Conservation (phyloP, 2,797 vertebrate genomes). For the Sebastolobus altivelis region DNA sequence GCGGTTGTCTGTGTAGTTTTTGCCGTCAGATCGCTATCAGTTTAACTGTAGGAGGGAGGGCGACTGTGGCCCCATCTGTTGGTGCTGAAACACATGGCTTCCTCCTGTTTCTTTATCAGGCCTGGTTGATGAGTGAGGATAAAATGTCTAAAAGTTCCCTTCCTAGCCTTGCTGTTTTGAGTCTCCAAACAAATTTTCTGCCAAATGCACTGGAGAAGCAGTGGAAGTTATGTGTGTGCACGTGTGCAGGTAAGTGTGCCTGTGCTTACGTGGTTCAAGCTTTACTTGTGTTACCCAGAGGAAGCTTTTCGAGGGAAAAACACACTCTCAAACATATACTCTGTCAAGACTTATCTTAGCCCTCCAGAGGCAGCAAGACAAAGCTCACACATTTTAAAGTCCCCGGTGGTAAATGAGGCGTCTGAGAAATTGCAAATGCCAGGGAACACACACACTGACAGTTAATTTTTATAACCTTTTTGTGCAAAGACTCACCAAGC, state of each 20-base stretch:
- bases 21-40: constrained; percentile 60
- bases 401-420: constrained; percentile 82
- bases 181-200: constrained; percentile 5
- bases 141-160: constrained; percentile 18
- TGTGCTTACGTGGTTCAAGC: constrained; percentile 60
- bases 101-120: constrained; percentile 45
- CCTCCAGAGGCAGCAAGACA: constrained; percentile 82
- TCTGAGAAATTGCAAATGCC: constrained; percentile 84
- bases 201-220: constrained; percentile 39
- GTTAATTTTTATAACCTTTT: constrained; percentile 83
- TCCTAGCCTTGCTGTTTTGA: constrained; percentile 28
- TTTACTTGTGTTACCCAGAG: constrained; percentile 74
- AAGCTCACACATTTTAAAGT: constrained; percentile 82
- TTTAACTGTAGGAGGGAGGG: constrained; percentile 51
- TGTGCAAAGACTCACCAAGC: constrained; percentile 70
- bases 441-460: constrained; percentile 69
- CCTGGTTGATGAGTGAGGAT: constrained; percentile 36
- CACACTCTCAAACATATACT: constrained; percentile 79
- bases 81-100: constrained; percentile 39
- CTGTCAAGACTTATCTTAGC: constrained; percentile 82
- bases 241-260: constrained; percentile 43
- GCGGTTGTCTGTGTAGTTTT: constrained; percentile 60
- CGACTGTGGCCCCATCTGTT: constrained; percentile 58
- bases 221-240: constrained; percentile 24
- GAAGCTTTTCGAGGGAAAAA: constrained; percentile 67